phyloP scores from a whole-genome alignment of 2,797 vertebrate species.

The Acanthornis magna region DNA sequence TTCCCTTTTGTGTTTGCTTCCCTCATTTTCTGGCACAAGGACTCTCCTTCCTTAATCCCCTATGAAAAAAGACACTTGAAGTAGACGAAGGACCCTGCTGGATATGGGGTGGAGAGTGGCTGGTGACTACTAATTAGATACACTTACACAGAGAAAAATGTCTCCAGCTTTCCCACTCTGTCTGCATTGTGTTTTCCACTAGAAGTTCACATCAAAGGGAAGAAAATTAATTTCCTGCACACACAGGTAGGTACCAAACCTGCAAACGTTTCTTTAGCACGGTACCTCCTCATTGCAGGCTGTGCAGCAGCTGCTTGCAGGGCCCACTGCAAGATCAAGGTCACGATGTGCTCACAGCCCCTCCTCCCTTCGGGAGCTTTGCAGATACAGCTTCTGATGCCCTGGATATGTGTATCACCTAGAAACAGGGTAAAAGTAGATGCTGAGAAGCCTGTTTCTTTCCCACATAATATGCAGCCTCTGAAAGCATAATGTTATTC shows the following conservation, averaged over 20 bases:
- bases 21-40: not conserved
- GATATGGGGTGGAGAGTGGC: not conserved
- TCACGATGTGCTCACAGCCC: rapidly evolving
- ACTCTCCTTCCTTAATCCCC: not conserved
- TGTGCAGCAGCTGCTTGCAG: rapidly evolving
- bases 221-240: not conserved
- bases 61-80: not conserved
- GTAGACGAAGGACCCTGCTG: not conserved
- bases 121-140: not conserved
- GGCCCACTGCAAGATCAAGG: not conserved
- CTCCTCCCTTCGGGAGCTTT: not conserved
- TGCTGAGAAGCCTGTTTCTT: not conserved
- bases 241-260: not conserved
- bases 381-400: not conserved
- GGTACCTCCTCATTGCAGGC: rapidly evolving
- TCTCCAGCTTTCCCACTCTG: not conserved
- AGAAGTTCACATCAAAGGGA: not conserved
- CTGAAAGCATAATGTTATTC: not conserved
- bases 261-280: rapidly evolving
- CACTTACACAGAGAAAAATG: not conserved
- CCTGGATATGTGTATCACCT: not conserved
- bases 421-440: not conserved
- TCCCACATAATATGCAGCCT: not conserved
- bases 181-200: not conserved
- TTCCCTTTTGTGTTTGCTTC: not conserved